Evolutionary conservation across 2,797 vertebrate species (phyloP).

Genomic region (Danio aesculapii): DNA sequence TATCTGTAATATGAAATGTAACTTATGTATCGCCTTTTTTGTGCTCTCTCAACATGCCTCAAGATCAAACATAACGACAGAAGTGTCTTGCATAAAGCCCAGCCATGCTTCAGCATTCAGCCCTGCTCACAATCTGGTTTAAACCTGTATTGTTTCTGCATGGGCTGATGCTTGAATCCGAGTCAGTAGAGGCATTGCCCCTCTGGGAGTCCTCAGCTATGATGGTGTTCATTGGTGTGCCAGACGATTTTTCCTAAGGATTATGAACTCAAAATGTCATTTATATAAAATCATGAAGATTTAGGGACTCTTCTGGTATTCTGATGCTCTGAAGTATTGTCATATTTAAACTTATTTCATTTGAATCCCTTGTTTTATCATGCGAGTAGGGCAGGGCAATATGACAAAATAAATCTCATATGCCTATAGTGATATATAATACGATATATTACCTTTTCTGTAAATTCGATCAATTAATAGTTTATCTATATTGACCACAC

Average conservation of each 20-base stretch:
- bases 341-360: neutral
- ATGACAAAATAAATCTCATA: too few species aligned
- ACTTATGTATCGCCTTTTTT: neutral
- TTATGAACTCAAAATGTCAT: neutral
- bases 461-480: too few species aligned
- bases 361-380: neutral
- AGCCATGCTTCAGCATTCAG: conserved; percentile 59
- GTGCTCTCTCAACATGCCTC: neutral
- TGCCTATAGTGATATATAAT: too few species aligned
- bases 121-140: conserved; percentile 69
- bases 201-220: conserved; percentile 40
- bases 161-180: conserved; percentile 60
- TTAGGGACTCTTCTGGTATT: too few species aligned
- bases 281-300: neutral
- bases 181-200: conserved; percentile 57
- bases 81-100: neutral
- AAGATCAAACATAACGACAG: neutral
- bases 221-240: neutral
- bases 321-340: neutral
- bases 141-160: conserved; percentile 72
- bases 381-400: too few species aligned
- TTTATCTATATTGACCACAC: too few species aligned
- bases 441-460: too few species aligned
- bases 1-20: neutral
- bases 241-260: neutral